phyloP scores from a whole-genome alignment of 1,140 invertebrate species.

The Pygmarrhopalites habei region DNA sequence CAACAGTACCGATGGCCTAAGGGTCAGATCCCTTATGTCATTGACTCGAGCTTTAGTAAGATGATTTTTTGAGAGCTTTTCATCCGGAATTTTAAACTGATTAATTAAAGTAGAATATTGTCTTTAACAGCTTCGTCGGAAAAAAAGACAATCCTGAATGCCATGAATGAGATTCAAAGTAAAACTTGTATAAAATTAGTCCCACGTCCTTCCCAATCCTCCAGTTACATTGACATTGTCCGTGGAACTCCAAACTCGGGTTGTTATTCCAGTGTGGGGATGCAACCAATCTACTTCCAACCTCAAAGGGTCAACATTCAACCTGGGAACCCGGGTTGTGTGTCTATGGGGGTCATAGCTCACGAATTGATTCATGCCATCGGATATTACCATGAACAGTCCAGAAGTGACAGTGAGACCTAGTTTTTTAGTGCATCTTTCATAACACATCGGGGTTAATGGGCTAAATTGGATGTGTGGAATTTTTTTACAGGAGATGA shows the following conservation, averaged over 20 bases:
- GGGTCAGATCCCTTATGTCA: constrained; percentile 12
- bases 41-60: constrained; percentile 21
- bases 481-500: too few relatives aligned
- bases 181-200: constrained; percentile 31
- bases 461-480: too few relatives aligned
- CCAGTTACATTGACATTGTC: not conserved
- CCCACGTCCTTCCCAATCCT: not conserved
- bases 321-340: too few relatives aligned
- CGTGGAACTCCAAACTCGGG: not conserved
- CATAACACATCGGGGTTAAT: too few relatives aligned
- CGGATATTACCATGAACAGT: not conserved
- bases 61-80: not conserved
- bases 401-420: not conserved
- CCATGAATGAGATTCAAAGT: constrained; percentile 50
- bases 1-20: constrained; percentile 22
- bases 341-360: not conserved
- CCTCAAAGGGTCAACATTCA: not conserved
- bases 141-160: constrained; percentile 30
- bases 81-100: constrained; percentile 40
- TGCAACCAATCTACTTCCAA: not conserved
- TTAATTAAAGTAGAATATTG: not conserved
- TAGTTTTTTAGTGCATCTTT: too few relatives aligned
- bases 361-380: not conserved
- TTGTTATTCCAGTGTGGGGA: not conserved
- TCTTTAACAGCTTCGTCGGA: not conserved